These are phyloP conservation scores for Dinocampus coccinellae DNA, from an alignment of 2,888 invertebrate genomes.

Conservation along the genomic window DNA sequence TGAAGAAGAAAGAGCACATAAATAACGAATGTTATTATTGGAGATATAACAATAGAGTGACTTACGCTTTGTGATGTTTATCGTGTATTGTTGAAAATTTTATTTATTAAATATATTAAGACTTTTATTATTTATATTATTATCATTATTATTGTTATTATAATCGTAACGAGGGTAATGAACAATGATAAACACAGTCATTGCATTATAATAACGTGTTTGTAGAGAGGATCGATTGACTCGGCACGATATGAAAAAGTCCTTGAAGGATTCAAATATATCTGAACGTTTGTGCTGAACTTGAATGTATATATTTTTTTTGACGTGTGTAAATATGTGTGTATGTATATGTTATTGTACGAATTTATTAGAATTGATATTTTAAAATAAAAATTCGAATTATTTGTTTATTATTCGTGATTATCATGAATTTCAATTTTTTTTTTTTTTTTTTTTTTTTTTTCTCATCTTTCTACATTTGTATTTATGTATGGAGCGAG, in stretches of 20 bases:
- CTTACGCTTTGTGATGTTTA: not conserved
- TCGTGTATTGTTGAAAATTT: too few species aligned
- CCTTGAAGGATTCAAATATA: too few species aligned
- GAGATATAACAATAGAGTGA: conserved; percentile 1
- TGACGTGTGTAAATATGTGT: not conserved
- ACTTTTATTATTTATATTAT: not conserved
- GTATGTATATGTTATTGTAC: not conserved
- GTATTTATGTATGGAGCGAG: too few species aligned
- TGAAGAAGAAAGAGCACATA: not conserved
- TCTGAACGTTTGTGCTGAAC: too few species aligned
- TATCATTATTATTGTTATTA: conserved; percentile 2
- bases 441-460: too few species aligned
- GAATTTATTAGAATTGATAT: too few species aligned
- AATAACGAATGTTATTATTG: not conserved
- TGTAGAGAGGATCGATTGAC: not conserved
- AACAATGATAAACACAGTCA: not conserved
- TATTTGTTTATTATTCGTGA: too few species aligned
- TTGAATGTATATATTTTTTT: too few species aligned
- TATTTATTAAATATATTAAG: not conserved
- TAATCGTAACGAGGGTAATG: not conserved
- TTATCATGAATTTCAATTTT: too few species aligned
- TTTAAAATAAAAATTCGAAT: too few species aligned
- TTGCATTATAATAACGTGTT: not conserved
- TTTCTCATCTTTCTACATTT: too few species aligned
- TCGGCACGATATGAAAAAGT: not conserved